Percentiles rank a stretch among this genome's conserved stretches.
Evolutionary conservation across 2,113 vertebrate genomes (phyloP).

Genomic region (Corynorhinus townsendii): DNA sequence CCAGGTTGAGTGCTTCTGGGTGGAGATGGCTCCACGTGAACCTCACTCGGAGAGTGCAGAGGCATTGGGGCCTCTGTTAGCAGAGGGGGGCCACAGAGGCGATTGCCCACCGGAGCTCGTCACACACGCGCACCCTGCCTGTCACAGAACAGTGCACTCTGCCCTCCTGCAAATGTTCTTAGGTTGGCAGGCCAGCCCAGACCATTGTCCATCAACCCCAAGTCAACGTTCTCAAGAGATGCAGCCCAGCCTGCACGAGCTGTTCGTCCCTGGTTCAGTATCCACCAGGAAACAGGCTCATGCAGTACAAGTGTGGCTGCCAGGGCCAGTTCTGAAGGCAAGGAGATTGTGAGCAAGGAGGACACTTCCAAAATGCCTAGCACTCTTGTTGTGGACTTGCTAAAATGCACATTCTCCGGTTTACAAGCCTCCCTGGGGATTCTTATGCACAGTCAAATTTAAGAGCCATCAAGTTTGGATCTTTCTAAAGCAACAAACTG

Average conservation of each 20-base stretch:
- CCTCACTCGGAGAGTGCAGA: background rate
- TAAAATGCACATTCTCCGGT: background rate
- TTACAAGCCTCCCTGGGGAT: background rate
- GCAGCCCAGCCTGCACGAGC: background rate
- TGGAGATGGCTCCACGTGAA: background rate
- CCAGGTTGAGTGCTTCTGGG: background rate
- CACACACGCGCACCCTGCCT: background rate
- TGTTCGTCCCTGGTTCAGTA: background rate
- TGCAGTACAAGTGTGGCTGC: background rate
- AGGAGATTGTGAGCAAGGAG: background rate
- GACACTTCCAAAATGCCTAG: background rate
- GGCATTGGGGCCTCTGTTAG: background rate
- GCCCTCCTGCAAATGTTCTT: background rate
- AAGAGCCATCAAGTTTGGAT: background rate
- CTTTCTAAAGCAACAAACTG: constrained; percentile 18
- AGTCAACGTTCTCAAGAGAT: background rate
- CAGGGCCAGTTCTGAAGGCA: background rate
- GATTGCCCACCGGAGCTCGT: background rate
- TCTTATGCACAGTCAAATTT: background rate
- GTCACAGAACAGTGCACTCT: background rate
- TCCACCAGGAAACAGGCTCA: background rate
- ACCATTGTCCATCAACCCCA: background rate
- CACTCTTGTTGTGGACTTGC: background rate
- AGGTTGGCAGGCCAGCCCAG: background rate
- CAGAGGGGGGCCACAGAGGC: background rate